phyloP scores from a whole-genome alignment of 1,140 invertebrate species.

The Alviniconcha marisindica region DNA sequence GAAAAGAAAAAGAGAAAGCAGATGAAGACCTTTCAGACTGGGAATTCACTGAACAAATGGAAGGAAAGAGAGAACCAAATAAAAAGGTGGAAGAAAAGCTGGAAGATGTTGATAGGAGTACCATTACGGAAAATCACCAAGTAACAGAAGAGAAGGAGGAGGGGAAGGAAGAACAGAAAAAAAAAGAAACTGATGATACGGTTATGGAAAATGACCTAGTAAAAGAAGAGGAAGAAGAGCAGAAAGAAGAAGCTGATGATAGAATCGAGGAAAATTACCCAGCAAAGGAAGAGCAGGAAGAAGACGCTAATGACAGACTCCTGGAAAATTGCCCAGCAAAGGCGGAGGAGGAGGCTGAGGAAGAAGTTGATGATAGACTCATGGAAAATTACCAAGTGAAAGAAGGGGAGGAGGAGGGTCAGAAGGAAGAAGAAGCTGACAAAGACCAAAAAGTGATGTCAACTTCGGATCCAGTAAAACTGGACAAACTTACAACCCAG shows the following conservation, averaged over 20 bases:
- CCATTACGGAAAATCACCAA: neutral
- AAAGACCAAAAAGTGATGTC: neutral
- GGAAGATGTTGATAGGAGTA: neutral
- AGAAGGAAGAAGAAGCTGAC: neutral
- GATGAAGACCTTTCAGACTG: neutral
- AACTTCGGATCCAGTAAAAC: neutral
- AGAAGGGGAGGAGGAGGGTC: neutral
- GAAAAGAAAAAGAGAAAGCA: conserved; percentile 2
- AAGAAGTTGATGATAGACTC: no score
- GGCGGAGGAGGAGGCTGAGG: neutral
- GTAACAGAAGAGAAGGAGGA: neutral
- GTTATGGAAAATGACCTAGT: no score
- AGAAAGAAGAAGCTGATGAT: neutral
- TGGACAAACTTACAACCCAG: no score
- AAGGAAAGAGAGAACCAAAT: neutral
- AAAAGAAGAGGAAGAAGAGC: neutral
- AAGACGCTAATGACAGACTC: neutral
- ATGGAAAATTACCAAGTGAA: no score
- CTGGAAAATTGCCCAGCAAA: neutral
- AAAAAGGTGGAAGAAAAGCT: neutral
- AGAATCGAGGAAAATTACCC: no score
- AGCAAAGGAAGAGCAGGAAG: neutral
- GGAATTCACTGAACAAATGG: neutral
- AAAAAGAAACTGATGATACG: no score
- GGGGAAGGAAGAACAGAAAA: neutral